Evolutionary conservation across 2,113 vertebrate genomes (phyloP).

Genomic region (Vidua macroura): DNA sequence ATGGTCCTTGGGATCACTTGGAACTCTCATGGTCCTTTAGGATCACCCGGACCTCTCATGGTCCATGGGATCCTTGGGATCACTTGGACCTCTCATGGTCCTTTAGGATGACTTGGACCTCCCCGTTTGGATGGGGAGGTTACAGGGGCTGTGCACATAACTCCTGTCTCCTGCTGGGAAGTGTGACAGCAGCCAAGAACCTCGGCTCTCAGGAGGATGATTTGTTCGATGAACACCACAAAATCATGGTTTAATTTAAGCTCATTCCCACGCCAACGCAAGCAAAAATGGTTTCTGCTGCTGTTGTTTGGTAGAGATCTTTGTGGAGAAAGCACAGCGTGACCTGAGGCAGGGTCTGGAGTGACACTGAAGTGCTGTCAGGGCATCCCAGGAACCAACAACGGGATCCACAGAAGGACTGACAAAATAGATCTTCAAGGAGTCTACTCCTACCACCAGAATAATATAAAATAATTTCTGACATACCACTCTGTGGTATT

Average conservation of each 20-base stretch:
- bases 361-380: not conserved
- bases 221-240: not conserved
- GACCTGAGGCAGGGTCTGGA: not conserved
- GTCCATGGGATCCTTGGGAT: not conserved
- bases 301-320: not conserved
- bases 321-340: not conserved
- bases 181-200: not conserved
- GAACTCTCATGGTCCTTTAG: not conserved
- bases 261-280: not conserved
- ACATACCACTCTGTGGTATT: not conserved
- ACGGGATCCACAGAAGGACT: not conserved
- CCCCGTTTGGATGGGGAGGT: not conserved
- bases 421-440: not conserved
- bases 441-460: not conserved
- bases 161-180: not conserved
- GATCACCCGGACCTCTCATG: not conserved
- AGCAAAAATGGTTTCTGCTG: not conserved
- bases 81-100: not conserved
- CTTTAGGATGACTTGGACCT: not conserved
- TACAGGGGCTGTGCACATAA: rapidly evolving
- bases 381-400: not conserved
- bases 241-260: not conserved
- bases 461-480: not conserved
- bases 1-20: not conserved
- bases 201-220: not conserved